Evolutionary conservation across 2,888 invertebrate species (phyloP).

Genomic region (Acanthopleura granulata): DNA sequence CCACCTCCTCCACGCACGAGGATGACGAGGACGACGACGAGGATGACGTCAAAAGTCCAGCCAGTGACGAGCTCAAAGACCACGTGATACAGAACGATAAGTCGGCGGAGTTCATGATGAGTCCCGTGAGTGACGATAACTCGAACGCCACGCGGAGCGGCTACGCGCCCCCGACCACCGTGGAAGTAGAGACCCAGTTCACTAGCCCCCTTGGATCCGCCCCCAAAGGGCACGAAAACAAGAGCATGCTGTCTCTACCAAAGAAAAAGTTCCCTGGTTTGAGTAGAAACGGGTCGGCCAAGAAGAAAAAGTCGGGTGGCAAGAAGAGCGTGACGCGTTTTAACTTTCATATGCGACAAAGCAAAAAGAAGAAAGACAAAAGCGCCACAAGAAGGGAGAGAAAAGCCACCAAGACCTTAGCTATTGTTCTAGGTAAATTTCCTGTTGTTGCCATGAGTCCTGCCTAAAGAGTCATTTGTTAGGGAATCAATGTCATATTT

Average conservation of each 20-base stretch:
- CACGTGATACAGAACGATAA: conserved; percentile 78
- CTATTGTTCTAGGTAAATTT: conserved; percentile 96
- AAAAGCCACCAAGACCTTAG: conserved; percentile 98
- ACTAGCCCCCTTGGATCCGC: conserved; percentile 25
- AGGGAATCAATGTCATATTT: too few species aligned
- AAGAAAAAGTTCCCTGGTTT: conserved; percentile 23
- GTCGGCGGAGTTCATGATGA: conserved; percentile 90
- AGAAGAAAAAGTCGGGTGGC: conserved; percentile 24
- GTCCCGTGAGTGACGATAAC: conserved; percentile 84
- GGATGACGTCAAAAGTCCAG: conserved; percentile 43
- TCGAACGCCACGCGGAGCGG: conserved; percentile 84
- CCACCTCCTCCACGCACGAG: conserved; percentile 40
- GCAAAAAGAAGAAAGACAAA: conserved; percentile 75
- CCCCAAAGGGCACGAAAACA: background rate
- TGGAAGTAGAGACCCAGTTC: conserved; percentile 49
- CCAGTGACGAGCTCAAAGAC: conserved; percentile 37
- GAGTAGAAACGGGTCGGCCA: conserved; percentile 20
- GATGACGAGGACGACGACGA: conserved; percentile 55
- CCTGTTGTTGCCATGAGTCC: background rate
- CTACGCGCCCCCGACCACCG: conserved; percentile 75
- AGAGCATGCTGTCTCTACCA: conserved; percentile 20
- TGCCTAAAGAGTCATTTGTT: too few species aligned
- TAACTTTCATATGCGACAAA: conserved; percentile 76
- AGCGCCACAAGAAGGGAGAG: conserved; percentile 76
- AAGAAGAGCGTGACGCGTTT: conserved; percentile 66